A percentile compares a stretch with the other conserved stretches of the same genome.
phyloP scores from a whole-genome alignment of 2,888 invertebrate genomes.

The Campopleginae sp. region DNA sequence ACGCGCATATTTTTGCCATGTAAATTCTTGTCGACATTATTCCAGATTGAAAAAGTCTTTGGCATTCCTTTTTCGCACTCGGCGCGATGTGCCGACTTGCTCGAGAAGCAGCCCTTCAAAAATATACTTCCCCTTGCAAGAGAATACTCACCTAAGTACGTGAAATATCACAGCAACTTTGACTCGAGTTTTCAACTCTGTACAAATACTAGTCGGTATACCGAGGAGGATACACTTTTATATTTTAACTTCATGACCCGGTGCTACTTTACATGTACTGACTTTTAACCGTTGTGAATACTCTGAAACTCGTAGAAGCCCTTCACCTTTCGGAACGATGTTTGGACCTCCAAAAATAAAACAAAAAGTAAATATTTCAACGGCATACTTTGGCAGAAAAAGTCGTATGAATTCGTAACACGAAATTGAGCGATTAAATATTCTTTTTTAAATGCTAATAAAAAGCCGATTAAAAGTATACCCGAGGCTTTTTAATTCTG shows the following conservation, averaged over 20 bases:
- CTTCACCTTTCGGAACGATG: neutral
- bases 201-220: conserved; percentile 33
- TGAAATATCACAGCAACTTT: conserved; percentile 30
- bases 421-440: conserved; percentile 4
- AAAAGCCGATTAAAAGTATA: neutral
- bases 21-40: neutral
- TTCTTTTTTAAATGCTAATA: conserved; percentile 8
- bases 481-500: neutral
- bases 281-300: conserved; percentile 24
- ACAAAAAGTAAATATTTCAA: neutral
- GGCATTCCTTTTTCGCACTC: neutral
- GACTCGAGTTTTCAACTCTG: conserved; percentile 9
- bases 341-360: neutral
- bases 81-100: neutral
- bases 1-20: neutral
- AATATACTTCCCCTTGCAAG: conserved; percentile 3
- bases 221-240: conserved; percentile 44
- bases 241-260: conserved; percentile 50
- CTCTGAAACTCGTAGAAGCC: conserved; percentile 12
- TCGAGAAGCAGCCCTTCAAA: neutral
- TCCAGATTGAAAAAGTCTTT: neutral
- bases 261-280: neutral
- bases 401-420: conserved; percentile 5
- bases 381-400: neutral
- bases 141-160: conserved; percentile 7